These are phyloP conservation scores for Micronisus gabar DNA, from an alignment of 2,113 vertebrate species.

Conservation along the genomic window DNA sequence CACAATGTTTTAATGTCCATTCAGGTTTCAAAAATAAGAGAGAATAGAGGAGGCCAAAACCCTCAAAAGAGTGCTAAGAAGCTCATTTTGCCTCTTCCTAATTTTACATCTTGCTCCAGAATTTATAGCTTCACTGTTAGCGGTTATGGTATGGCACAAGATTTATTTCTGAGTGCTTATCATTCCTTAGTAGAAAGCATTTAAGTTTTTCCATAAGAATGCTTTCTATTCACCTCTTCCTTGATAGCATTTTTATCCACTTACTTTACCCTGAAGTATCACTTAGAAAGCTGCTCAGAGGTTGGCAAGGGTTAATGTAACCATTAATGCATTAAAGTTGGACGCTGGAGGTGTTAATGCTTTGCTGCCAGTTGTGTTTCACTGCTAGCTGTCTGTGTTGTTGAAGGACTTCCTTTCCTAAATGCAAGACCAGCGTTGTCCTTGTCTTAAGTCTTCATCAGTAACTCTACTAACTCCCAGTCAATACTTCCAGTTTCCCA, in stretches of 20 bases:
- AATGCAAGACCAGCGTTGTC: not conserved
- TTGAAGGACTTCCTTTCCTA: not conserved
- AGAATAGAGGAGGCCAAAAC: not conserved
- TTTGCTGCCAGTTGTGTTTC: not conserved
- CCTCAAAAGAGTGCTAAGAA: not conserved
- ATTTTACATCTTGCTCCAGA: not conserved
- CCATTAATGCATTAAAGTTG: not conserved
- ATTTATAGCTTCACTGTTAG: not conserved
- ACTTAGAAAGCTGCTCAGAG: not conserved
- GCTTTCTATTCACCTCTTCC: not conserved
- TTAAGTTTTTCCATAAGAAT: not conserved
- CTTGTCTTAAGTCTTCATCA: not conserved
- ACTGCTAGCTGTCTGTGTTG: not conserved
- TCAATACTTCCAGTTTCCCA: not conserved
- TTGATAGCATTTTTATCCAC: not conserved
- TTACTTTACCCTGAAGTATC: not conserved
- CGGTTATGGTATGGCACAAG: not conserved
- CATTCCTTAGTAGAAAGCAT: not conserved
- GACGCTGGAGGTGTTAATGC: slow-evolving; percentile 3
- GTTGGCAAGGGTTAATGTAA: not conserved
- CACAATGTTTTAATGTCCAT: fast-evolving
- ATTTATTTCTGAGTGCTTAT: not conserved
- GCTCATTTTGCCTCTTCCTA: not conserved
- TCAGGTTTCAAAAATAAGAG: not conserved
- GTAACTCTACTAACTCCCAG: not conserved